Evolutionary conservation across 2,113 vertebrate species (phyloP).

Genomic region (Hoplias malabaricus): DNA sequence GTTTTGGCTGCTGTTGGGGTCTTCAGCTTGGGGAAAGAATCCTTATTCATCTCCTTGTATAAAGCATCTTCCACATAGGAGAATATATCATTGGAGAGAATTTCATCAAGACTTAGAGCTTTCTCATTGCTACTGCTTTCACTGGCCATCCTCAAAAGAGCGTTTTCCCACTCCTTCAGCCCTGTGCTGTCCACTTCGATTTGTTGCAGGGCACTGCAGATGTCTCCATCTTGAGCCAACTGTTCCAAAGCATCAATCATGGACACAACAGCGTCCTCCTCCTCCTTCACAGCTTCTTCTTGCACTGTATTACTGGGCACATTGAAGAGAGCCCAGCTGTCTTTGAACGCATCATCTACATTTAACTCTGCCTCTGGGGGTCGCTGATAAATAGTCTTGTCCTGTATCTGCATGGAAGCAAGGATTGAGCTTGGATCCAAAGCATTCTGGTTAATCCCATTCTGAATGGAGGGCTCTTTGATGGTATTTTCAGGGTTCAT

Average conservation of each 20-base stretch:
- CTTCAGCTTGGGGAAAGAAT: conserved; percentile 1
- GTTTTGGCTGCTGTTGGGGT: conserved; percentile 9
- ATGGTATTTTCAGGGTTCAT: not conserved
- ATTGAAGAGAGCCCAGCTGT: conserved; percentile 67
- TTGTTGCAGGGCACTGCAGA: conserved; percentile 48
- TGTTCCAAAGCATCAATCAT: conserved; percentile 59
- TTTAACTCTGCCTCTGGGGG: conserved; percentile 31
- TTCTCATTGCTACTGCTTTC: conserved; percentile 17
- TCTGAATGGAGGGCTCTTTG: not conserved
- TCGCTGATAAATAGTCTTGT: conserved; percentile 61
- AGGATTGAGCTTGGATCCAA: conserved; percentile 67
- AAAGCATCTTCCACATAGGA: conserved; percentile 68
- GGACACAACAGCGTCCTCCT: conserved; percentile 52
- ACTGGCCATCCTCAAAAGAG: conserved; percentile 54
- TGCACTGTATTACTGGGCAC: conserved; percentile 46
- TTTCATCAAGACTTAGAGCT: conserved; percentile 26
- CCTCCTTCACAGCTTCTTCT: conserved; percentile 25
- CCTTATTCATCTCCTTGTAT: conserved; percentile 55
- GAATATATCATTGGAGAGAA: conserved; percentile 57
- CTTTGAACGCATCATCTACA: conserved; percentile 66
- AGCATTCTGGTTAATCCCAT: not conserved
- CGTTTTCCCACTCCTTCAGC: conserved; percentile 63
- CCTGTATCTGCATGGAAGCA: conserved; percentile 74
- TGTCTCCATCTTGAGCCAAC: not conserved
- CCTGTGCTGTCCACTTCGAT: conserved; percentile 1